Conservation (phyloP, 2,113 vertebrate genomes). For the Syngnathus floridae region DNA sequence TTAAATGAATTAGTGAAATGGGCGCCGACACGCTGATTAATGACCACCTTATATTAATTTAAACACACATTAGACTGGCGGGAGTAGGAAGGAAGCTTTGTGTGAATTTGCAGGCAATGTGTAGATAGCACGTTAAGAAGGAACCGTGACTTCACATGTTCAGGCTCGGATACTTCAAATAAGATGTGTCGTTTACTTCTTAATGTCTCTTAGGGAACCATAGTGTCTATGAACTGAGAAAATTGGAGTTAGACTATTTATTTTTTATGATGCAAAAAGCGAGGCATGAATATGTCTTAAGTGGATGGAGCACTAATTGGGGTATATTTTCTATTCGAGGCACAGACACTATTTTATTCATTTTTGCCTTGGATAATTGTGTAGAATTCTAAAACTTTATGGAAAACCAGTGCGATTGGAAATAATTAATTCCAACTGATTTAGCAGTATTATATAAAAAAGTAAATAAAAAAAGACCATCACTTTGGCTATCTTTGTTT, state of each 20-base stretch:
- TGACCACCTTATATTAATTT: neutral
- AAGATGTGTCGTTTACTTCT: neutral
- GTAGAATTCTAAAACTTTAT: neutral
- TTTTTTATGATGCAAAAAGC: neutral
- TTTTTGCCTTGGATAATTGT: neutral
- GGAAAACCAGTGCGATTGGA: neutral
- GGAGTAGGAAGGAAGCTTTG: neutral
- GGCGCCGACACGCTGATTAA: slow-evolving; percentile 19
- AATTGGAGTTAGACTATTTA: neutral
- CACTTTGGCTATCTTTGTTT: neutral
- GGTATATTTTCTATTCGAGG: neutral
- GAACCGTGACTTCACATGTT: neutral
- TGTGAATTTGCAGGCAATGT: neutral
- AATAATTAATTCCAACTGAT: neutral
- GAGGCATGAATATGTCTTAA: neutral
- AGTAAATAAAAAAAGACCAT: too few relatives aligned
- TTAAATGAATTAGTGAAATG: neutral
- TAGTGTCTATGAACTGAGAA: neutral
- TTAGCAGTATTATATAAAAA: neutral
- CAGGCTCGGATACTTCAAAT: neutral
- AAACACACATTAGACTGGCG: neutral
- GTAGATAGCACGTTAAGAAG: neutral
- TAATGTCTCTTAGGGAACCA: neutral
- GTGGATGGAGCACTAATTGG: neutral
- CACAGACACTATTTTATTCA: neutral